Evolutionary conservation across 2,113 vertebrate species (phyloP).

Genomic region (Platichthys flesus): DNA sequence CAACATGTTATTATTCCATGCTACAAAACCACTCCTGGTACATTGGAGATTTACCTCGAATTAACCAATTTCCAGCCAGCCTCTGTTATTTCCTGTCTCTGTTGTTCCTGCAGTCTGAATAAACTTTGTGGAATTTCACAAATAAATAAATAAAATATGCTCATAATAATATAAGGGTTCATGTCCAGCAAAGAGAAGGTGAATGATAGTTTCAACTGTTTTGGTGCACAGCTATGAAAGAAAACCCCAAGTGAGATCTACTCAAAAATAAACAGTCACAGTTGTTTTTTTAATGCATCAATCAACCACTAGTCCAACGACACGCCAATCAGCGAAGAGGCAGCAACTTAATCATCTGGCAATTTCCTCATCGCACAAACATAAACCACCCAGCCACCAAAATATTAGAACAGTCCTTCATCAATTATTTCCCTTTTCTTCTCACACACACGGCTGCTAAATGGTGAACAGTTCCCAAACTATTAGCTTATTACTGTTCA

Average conservation of each 20-base stretch:
- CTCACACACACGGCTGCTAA: constrained; percentile 40
- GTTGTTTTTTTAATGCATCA: constrained; percentile 36
- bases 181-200: neutral
- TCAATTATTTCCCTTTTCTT: constrained; percentile 19
- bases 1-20: constrained; percentile 28
- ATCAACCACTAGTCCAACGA: constrained; percentile 52
- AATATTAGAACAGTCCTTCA: neutral
- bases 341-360: constrained; percentile 35
- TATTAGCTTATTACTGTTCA: constrained; percentile 74
- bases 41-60: constrained; percentile 15
- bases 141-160: constrained; percentile 23
- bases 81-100: constrained; percentile 31
- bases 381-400: neutral
- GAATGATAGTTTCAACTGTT: constrained; percentile 11
- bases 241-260: constrained; percentile 7
- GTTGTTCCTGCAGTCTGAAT: constrained; percentile 38
- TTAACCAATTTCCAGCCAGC: constrained; percentile 29
- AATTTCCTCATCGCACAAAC: neutral
- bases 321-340: neutral
- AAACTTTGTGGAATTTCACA: constrained; percentile 25
- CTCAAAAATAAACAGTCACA: neutral
- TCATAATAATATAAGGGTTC: neutral
- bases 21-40: constrained; percentile 11
- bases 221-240: neutral
- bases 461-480: constrained; percentile 60